Percentiles rank a stretch among this genome's conserved stretches.
These are phyloP conservation scores for Corythaixoides concolor DNA, from an alignment of 2,113 vertebrate species.

Conservation along the genomic window DNA sequence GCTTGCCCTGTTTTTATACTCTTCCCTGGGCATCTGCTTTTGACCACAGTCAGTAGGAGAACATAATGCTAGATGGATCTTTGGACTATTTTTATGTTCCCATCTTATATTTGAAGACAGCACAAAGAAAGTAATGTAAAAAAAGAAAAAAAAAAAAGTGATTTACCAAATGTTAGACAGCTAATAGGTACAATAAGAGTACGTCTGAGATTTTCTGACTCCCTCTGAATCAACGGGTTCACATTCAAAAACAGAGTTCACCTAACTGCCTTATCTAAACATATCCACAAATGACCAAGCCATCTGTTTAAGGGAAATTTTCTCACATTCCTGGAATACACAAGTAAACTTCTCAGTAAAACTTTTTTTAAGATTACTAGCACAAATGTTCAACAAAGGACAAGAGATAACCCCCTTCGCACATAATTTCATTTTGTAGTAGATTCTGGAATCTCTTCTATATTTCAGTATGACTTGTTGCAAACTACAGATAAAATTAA, in stretches of 20 bases:
- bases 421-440: not conserved
- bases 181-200: not conserved
- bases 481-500: not conserved
- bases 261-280: not conserved
- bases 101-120: not conserved
- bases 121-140: not conserved
- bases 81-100: not conserved
- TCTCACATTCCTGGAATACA: not conserved
- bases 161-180: not conserved
- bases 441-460: not conserved
- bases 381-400: not conserved
- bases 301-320: not conserved
- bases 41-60: not conserved
- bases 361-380: not conserved
- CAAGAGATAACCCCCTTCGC: not conserved
- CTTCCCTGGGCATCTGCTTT: not conserved
- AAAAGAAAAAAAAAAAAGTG: not conserved
- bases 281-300: not conserved
- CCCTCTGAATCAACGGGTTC: not conserved
- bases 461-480: not conserved
- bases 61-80: not conserved
- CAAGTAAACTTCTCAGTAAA: not conserved
- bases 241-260: not conserved
- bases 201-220: not conserved
- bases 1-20: not conserved